Conservation (phyloP, 1,140 invertebrate genomes). For the Drosophila jambulina region DNA sequence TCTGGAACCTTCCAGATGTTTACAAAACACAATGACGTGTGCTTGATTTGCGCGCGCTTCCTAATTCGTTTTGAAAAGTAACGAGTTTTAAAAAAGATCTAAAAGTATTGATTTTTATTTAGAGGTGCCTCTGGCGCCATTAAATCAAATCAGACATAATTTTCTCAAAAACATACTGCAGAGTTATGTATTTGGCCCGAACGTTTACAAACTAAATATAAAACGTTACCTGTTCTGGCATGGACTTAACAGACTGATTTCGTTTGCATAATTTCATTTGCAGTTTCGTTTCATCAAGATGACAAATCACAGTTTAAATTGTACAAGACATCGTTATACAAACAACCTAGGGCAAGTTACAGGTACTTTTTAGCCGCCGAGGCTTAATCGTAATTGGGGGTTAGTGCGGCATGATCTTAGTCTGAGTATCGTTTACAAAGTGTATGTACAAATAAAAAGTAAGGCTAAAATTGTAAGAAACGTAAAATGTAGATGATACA, state of each 20-base stretch:
- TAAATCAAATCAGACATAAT: conserved; percentile 31
- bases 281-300: conserved; percentile 39
- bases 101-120: conserved; percentile 35
- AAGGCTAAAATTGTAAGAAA: conserved; percentile 42
- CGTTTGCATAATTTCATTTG: conserved; percentile 40
- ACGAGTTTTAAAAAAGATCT: conserved; percentile 22
- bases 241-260: conserved; percentile 53
- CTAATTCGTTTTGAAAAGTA: conserved; percentile 38
- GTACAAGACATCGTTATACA: conserved; percentile 34
- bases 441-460: conserved; percentile 59
- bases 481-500: conserved; percentile 52
- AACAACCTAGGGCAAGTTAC: conserved; percentile 36
- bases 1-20: conserved; percentile 26
- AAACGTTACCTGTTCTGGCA: conserved; percentile 47
- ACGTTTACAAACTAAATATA: conserved; percentile 12
- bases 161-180: conserved; percentile 29
- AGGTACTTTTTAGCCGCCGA: conserved; percentile 39
- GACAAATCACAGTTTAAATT: conserved; percentile 49
- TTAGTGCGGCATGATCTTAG: conserved; percentile 54
- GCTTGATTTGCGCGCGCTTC: conserved; percentile 11
- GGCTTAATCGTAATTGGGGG: conserved; percentile 36
- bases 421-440: conserved; percentile 49
- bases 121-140: conserved; percentile 6
- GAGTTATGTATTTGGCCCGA: conserved; percentile 14
- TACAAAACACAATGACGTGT: conserved; percentile 11